These are phyloP conservation scores for Hirtodrosophila cameraria DNA, from an alignment of 2,888 invertebrate species.

Conservation along the genomic window DNA sequence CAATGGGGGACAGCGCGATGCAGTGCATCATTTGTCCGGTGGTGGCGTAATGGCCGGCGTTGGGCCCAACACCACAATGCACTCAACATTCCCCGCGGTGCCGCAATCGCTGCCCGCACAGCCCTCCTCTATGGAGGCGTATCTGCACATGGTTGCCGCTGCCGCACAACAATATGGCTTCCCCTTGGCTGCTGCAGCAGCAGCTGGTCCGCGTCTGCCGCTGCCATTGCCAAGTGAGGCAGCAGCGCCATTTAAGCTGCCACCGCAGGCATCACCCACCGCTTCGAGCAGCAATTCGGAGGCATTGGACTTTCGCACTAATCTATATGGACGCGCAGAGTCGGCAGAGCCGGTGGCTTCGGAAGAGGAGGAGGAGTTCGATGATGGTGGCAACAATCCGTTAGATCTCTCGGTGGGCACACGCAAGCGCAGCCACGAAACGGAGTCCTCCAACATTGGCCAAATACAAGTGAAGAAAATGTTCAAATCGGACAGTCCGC, in stretches of 20 bases:
- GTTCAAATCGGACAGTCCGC: conserved; percentile 80
- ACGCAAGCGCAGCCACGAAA: conserved; percentile 87
- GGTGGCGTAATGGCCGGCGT: conserved; percentile 56
- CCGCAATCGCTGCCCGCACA: conserved; percentile 87
- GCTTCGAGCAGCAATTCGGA: conserved; percentile 86
- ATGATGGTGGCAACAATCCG: conserved; percentile 87
- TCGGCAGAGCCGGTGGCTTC: conserved; percentile 85
- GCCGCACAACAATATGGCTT: conserved; percentile 90
- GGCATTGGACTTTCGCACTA: conserved; percentile 93
- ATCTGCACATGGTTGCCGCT: conserved; percentile 89
- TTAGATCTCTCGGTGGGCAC: conserved; percentile 92
- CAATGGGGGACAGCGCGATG: conserved; percentile 83
- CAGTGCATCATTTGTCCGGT: conserved; percentile 23
- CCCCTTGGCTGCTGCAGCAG: conserved; percentile 86
- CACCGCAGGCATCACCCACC: conserved; percentile 83
- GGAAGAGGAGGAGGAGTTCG: conserved; percentile 86
- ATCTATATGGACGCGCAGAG: conserved; percentile 86
- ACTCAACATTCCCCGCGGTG: conserved; percentile 81
- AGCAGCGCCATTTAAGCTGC: conserved; percentile 85
- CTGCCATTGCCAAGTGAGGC: conserved; percentile 88
- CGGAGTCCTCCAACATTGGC: conserved; percentile 82
- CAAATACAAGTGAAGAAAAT: conserved; percentile 82
- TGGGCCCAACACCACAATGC: conserved; percentile 61
- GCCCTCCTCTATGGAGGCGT: conserved; percentile 93
- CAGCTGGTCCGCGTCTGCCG: conserved; percentile 73